Evolutionary conservation across 2,113 vertebrate species (phyloP).

Genomic region (Hoplias malabaricus): DNA sequence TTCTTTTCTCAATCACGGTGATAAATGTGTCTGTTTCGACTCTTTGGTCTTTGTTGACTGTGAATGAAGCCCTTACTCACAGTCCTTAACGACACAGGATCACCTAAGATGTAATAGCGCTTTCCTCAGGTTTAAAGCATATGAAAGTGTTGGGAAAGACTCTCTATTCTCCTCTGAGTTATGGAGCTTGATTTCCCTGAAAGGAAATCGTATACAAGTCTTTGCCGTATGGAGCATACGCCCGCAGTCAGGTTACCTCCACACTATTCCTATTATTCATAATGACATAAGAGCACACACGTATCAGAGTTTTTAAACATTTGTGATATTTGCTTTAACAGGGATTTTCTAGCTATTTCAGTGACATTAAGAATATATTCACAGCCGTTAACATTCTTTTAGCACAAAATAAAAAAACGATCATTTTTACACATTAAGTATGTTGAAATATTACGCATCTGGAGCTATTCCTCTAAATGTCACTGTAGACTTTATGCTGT

Average conservation of each 20-base stretch:
- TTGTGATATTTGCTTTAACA: not conserved
- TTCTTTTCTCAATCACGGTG: no score
- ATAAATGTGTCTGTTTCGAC: not conserved
- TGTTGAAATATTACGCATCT: not conserved
- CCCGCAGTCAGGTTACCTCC: not conserved
- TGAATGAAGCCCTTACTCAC: not conserved
- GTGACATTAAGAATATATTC: not conserved
- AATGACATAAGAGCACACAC: not conserved
- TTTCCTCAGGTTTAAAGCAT: not conserved
- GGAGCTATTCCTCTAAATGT: not conserved
- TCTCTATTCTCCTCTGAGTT: not conserved
- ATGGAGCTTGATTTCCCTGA: not conserved
- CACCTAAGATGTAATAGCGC: no score
- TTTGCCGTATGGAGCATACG: not conserved
- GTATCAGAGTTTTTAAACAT: not conserved
- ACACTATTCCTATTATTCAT: not conserved
- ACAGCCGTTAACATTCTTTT: not conserved
- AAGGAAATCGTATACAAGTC: not conserved
- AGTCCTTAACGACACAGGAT: no score
- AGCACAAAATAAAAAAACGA: not conserved
- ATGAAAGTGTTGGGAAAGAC: not conserved
- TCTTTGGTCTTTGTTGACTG: not conserved
- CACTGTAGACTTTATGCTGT: not conserved
- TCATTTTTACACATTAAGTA: not conserved
- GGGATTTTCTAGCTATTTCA: not conserved